Base-by-base conservation (phyloP, 2,113 vertebrate species). In the Hemibagrus wyckioides region DNA sequence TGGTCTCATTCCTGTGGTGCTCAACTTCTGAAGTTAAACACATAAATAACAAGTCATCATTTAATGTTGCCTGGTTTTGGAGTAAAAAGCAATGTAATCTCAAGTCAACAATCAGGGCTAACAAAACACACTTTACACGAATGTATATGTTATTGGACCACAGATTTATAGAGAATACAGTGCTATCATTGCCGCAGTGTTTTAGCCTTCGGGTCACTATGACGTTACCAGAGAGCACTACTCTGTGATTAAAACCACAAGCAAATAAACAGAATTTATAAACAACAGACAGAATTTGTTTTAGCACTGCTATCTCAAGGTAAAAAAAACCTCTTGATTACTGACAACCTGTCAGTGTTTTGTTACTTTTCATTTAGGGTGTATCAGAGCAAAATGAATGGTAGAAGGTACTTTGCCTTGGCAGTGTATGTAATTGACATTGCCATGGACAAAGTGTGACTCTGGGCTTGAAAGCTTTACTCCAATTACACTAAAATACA, bases 91-190 rank as follows among this genome's bases (percentile, higher is more conserved):
- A 21, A 33, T 15, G 13, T 30, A 54, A 79, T 54, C 15, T 75
- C 11, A 48, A 41, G 17, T 44, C 15, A 28, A 76, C 13, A 50
- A n/a, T 50, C 14, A 36, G 19, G 30, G 3, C 52, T 56, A 80
- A 57, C 44, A 56, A 80, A 80, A 80, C 28, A 79, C 28, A 79
- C 15, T 30, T 79, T 79, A 79, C 15, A 79, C 10, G n/a, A 33
- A 52, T 80, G 30, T 9, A 17, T 11, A 80, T 54, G 48, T 52
- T 54, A 79, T 21, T 79, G 71, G 23, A 33, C n/a, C n/a, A 23
- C 50, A 80, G 15, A 11, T 56, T 80, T 80, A 19, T 77, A 44
- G 13, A 36, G 77, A 80, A 56, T 36, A 56, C 19, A 56, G 23
- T 2, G 30, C 30, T 56, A 36, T 25, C 4, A 56, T 56, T 80